phyloP scores from a whole-genome alignment of 2,797 vertebrate species.

The Syngnathus acus region DNA sequence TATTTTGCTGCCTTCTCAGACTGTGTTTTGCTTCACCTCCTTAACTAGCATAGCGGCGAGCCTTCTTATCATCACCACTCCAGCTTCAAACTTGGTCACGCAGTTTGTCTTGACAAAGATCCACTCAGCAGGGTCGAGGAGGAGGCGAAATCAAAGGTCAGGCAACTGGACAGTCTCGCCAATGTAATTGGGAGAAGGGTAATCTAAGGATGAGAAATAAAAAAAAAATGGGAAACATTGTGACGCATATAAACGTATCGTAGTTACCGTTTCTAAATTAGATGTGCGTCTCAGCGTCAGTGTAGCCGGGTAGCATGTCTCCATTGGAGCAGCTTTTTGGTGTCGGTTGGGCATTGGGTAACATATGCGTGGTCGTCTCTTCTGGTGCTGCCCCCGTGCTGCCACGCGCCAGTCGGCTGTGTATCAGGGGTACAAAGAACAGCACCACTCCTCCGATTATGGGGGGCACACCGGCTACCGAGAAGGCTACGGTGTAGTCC shows the following conservation, averaged over 20 bases:
- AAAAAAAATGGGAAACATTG: not conserved
- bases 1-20: constrained; percentile 21
- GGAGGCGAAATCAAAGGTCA: constrained; percentile 30
- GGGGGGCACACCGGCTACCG: constrained; percentile 89
- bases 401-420: constrained; percentile 71
- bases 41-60: constrained; percentile 10
- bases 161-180: constrained; percentile 28
- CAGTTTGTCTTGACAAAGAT: constrained; percentile 10
- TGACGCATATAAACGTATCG: not conserved
- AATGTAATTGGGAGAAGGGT: constrained; percentile 12
- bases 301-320: constrained; percentile 87
- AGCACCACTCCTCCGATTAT: constrained; percentile 87
- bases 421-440: constrained; percentile 86
- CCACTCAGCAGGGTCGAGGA: constrained; percentile 23
- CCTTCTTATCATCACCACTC: constrained; percentile 24
- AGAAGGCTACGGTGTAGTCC: constrained; percentile 87
- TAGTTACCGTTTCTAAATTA: constrained; percentile 65
- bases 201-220: constrained; percentile 36
- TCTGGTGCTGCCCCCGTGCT: constrained; percentile 55
- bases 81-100: not conserved
- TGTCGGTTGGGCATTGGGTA: constrained; percentile 51
- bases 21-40: constrained; percentile 43
- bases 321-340: constrained; percentile 78
- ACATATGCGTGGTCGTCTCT: constrained; percentile 83
- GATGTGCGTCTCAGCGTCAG: constrained; percentile 82